Conservation (phyloP, 1,140 invertebrate species). For the Psilanteris sp. region DNA sequence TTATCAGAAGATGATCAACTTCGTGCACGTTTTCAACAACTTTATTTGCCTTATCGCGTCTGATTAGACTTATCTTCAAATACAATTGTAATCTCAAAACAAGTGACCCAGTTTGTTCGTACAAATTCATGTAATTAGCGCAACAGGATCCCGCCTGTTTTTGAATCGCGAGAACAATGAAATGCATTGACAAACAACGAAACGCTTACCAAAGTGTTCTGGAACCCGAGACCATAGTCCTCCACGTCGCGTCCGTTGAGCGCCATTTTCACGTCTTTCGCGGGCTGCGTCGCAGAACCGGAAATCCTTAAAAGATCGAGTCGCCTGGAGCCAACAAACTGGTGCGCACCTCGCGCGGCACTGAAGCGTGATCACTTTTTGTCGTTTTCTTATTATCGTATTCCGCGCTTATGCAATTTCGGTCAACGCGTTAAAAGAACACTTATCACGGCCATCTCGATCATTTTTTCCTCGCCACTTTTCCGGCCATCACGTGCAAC, state of each 20-base stretch:
- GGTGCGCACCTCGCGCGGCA: conserved; percentile 34
- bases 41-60: conserved; percentile 3
- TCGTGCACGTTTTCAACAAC: neutral
- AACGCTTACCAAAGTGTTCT: conserved; percentile 91
- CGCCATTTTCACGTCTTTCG: conserved; percentile 64
- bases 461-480: conserved; percentile 19
- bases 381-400: conserved; percentile 53
- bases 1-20: too few species aligned
- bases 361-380: conserved; percentile 53
- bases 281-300: conserved; percentile 2
- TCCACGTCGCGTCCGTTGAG: conserved; percentile 74
- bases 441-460: conserved; percentile 27
- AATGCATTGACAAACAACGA: too few species aligned
- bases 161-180: too few species aligned
- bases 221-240: conserved; percentile 86
- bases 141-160: too few species aligned
- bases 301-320: conserved; percentile 27
- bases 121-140: neutral
- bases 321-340: conserved; percentile 42
- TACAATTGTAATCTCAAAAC: conserved; percentile 12
- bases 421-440: conserved; percentile 44
- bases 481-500: conserved; percentile 4
- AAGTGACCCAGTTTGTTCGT: conserved; percentile 15
- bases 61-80: conserved; percentile 15
- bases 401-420: conserved; percentile 61